phyloP scores from a whole-genome alignment of 2,113 vertebrate genomes.

The Ctenomys sociabilis region DNA sequence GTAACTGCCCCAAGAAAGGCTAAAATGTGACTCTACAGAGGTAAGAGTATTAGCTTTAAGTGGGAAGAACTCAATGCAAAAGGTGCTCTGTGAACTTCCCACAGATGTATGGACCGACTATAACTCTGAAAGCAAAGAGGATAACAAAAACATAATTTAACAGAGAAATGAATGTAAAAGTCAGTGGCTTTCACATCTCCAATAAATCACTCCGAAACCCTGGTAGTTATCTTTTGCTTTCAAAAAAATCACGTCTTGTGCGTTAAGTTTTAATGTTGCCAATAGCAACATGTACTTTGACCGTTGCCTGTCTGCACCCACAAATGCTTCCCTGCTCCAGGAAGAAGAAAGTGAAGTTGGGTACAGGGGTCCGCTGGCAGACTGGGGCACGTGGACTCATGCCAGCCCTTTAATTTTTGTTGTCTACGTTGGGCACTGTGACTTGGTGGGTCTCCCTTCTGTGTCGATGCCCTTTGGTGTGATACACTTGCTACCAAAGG shows the following conservation, averaged over 20 bases:
- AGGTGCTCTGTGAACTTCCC: neutral
- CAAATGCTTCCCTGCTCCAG: neutral
- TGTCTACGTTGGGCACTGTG: neutral
- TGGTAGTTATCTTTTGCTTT: neutral
- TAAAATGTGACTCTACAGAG: neutral
- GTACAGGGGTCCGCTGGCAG: neutral
- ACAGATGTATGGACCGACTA: neutral
- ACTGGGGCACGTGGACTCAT: accelerated
- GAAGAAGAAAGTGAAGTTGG: neutral
- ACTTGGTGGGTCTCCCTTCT: accelerated
- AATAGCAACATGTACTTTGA: neutral
- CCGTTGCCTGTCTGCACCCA: neutral
- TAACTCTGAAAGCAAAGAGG: neutral
- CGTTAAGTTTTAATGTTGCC: neutral
- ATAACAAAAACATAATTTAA: neutral
- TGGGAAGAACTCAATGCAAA: neutral
- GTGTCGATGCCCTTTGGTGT: neutral
- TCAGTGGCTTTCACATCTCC: neutral
- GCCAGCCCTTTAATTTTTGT: neutral
- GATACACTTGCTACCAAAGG: neutral
- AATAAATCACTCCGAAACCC: neutral
- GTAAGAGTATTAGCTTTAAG: neutral
- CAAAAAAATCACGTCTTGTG: neutral
- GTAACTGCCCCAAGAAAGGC: neutral
- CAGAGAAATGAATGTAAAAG: neutral